A percentile compares a stretch with the other conserved stretches of the same genome.
These are phyloP conservation scores for Lepidonotus clava DNA, from an alignment of 2,888 invertebrate genomes.

Conservation along the genomic window DNA sequence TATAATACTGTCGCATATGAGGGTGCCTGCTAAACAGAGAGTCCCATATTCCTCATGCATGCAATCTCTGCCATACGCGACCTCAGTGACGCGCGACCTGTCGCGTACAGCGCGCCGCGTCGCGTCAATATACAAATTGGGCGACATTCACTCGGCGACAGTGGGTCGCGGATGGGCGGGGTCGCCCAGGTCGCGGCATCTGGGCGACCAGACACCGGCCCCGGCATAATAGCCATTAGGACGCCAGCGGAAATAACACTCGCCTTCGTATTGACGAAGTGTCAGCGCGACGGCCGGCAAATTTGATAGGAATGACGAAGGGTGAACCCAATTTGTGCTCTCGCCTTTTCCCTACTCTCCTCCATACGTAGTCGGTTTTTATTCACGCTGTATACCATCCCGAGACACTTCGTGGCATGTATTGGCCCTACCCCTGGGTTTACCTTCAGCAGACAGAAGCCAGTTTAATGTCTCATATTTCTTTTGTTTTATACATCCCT, in stretches of 20 bases:
- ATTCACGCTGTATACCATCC: neutral
- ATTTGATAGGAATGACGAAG: conserved; percentile 7
- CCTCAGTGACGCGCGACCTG: no score
- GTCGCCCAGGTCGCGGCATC: neutral
- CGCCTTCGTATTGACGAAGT: neutral
- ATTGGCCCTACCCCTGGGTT: neutral
- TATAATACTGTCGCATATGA: no score
- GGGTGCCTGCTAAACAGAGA: no score
- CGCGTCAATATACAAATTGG: conserved; percentile 26
- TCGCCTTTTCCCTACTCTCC: neutral
- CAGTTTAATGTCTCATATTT: neutral
- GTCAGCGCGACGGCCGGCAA: neutral
- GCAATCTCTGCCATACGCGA: no score
- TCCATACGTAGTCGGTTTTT: neutral
- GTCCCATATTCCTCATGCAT: no score
- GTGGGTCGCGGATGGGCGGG: no score
- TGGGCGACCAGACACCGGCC: neutral
- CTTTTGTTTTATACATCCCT: neutral
- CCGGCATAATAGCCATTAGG: neutral
- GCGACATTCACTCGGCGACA: neutral
- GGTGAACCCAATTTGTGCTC: neutral
- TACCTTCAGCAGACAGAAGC: neutral
- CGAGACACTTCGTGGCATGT: neutral
- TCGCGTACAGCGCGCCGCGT: no score
- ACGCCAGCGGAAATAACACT: neutral